Evolutionary conservation across 2,797 vertebrate genomes (phyloP).

Genomic region (Holocentrus rufus): DNA sequence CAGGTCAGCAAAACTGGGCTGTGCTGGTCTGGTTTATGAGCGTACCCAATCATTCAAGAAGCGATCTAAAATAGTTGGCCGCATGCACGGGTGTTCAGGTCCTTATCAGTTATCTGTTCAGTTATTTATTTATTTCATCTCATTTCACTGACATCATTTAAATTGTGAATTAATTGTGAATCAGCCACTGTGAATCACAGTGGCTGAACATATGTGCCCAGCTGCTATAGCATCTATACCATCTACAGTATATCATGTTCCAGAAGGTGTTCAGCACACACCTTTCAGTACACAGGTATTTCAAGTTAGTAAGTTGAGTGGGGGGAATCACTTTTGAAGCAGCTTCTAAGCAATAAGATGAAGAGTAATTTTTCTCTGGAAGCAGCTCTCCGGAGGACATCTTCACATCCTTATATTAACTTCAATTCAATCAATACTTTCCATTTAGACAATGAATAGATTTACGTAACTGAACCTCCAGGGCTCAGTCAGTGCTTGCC

Average conservation of each 20-base stretch:
- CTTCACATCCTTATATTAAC: constrained; percentile 58
- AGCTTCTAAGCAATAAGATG: not conserved
- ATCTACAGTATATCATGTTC: not conserved
- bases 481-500: constrained; percentile 48
- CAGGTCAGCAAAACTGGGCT: too few species aligned
- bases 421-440: constrained; percentile 68
- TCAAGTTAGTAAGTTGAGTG: constrained; percentile 17
- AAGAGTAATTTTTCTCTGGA: constrained; percentile 33
- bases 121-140: too few species aligned
- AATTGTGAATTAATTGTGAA: too few species aligned
- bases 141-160: too few species aligned
- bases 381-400: constrained; percentile 52
- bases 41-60: too few species aligned
- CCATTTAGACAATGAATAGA: constrained; percentile 72
- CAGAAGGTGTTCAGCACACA: not conserved
- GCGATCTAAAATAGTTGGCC: too few species aligned
- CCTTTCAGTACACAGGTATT: not conserved
- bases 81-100: too few species aligned
- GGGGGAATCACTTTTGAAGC: not conserved
- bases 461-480: constrained; percentile 67
- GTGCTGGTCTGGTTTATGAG: too few species aligned
- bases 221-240: too few species aligned
- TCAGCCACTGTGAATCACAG: too few species aligned
- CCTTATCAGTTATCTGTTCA: too few species aligned
- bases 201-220: too few species aligned